A percentile compares a stretch with the other conserved stretches of the same genome.
Conservation (phyloP, 2,888 invertebrate genomes). For the Entomobrya multifasciata region DNA sequence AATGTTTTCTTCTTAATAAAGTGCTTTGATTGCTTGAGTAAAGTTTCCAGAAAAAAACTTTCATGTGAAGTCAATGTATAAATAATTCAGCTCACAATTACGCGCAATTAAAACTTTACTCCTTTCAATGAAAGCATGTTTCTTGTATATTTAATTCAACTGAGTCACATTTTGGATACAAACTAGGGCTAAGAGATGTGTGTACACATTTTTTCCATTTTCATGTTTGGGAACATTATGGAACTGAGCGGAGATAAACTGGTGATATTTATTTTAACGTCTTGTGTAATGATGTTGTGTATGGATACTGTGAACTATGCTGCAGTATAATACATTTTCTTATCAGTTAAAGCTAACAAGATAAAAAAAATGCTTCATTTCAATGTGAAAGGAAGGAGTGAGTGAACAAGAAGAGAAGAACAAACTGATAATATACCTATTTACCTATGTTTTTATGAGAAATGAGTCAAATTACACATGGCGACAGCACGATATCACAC, state of each 20-base stretch:
- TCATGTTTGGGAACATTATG: background rate
- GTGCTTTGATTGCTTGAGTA: too few species aligned
- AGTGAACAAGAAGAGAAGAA: too few species aligned
- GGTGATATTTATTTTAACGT: conserved; percentile 28
- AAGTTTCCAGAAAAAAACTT: too few species aligned
- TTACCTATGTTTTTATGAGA: too few species aligned
- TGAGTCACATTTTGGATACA: background rate
- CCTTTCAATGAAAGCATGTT: conserved; percentile 8
- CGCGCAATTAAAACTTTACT: conserved; percentile 7
- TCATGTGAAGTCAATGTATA: background rate
- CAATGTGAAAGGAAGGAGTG: conserved; percentile 5
- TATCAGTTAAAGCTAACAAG: conserved; percentile 58
- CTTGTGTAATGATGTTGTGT: background rate
- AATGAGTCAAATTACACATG: too few species aligned
- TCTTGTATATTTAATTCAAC: background rate
- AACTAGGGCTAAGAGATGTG: background rate
- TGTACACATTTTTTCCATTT: background rate
- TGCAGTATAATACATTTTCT: too few species aligned
- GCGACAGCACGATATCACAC: too few species aligned
- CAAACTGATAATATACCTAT: too few species aligned
- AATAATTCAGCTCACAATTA: conserved; percentile 20
- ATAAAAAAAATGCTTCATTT: conserved; percentile 18
- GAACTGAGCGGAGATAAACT: background rate
- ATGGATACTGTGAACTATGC: background rate
- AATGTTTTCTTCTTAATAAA: background rate